A percentile compares a stretch with the other conserved stretches of the same genome.
These are phyloP conservation scores for Drosophila tripunctata DNA, from an alignment of 2,888 invertebrate species.

Conservation along the genomic window DNA sequence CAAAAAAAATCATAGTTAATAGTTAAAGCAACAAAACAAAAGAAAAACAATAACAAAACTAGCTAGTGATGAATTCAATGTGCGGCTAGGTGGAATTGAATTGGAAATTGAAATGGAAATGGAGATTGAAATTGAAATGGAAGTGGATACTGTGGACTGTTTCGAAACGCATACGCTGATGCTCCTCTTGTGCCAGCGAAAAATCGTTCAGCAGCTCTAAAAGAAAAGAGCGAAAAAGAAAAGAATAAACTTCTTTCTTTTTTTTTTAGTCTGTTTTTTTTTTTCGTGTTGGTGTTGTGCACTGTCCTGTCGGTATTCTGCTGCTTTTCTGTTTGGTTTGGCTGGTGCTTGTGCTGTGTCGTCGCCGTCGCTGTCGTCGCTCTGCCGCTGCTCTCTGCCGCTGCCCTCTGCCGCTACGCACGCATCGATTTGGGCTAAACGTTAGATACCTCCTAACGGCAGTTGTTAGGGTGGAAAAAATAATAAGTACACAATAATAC, in stretches of 20 bases:
- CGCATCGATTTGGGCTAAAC: constrained; percentile 78
- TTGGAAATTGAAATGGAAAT: constrained; percentile 43
- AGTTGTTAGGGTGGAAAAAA: constrained; percentile 72
- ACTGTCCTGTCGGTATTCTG: constrained; percentile 53
- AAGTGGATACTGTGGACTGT: constrained; percentile 40
- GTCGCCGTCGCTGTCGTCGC: constrained; percentile 33
- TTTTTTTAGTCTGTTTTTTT: too few species aligned
- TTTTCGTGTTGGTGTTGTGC: too few species aligned
- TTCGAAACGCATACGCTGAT: constrained; percentile 49
- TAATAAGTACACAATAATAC: constrained; percentile 67
- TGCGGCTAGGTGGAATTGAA: constrained; percentile 45
- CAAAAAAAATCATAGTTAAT: constrained; percentile 28
- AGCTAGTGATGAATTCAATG: constrained; percentile 36
- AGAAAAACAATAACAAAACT: constrained; percentile 31
- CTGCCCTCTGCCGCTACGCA: constrained; percentile 61
- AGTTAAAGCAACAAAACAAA: constrained; percentile 30
- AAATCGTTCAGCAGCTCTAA: constrained; percentile 66
- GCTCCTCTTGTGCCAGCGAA: constrained; percentile 61
- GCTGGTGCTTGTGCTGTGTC: constrained; percentile 50
- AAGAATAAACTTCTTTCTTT: too few species aligned
- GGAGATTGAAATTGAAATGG: constrained; percentile 42
- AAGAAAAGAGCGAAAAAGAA: too few species aligned
- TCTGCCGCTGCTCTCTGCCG: too few species aligned
- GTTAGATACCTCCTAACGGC: constrained; percentile 79
- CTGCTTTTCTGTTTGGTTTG: constrained; percentile 48